Percentiles rank a stretch among this genome's conserved stretches.
These are phyloP conservation scores for Acropora yongei DNA, from an alignment of 64 coral and sea anemone species.

Conservation along the genomic window DNA sequence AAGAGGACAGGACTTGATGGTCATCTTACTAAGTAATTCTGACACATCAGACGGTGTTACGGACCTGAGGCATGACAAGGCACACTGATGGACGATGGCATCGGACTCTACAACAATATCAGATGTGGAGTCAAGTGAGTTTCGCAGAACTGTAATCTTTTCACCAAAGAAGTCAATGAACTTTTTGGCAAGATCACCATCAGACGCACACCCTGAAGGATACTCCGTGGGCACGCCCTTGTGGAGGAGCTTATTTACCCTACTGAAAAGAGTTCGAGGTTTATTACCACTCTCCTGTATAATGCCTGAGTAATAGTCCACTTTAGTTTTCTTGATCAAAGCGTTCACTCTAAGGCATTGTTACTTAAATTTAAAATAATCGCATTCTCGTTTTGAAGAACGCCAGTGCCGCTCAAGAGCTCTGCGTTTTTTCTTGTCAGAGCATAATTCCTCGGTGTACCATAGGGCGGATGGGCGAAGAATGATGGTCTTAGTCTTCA, in stretches of 20 bases:
- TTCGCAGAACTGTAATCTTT: conserved; percentile 19
- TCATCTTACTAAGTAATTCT: neutral
- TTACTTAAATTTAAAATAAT: neutral
- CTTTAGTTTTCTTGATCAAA: conserved; percentile 46
- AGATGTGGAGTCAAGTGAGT: conserved; percentile 2
- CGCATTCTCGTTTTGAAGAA: neutral
- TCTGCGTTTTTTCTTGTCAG: conserved; percentile 46
- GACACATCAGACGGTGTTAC: conserved; percentile 24
- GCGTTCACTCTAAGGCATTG: neutral
- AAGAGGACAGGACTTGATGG: conserved; percentile 19
- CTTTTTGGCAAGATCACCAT: neutral
- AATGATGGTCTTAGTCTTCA: conserved; percentile 50
- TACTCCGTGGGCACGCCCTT: neutral
- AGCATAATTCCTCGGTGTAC: conserved; percentile 56
- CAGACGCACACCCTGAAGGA: neutral
- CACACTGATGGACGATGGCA: neutral
- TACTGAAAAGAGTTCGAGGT: conserved; percentile 30
- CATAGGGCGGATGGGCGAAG: conserved; percentile 38
- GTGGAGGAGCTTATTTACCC: conserved; percentile 3
- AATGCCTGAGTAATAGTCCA: conserved; percentile 45
- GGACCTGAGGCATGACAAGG: neutral
- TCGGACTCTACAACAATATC: neutral
- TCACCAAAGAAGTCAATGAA: neutral
- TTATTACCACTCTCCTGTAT: conserved; percentile 37
- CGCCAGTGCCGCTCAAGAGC: conserved; percentile 11